phyloP scores from a whole-genome alignment of 2,113 vertebrate genomes.

The Danio rerio region GRCz12tu NC_133200.1:36984501-36985000 shows the following conservation, averaged over 20 bases:
- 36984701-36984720: constrained; percentile 53
- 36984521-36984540: no score
- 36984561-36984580: no score
- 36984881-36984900: constrained; percentile 33
- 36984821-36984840: not conserved
- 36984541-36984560: no score
- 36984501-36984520: no score
- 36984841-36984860: constrained; percentile 42
- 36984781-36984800: constrained; percentile 38
- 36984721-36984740: constrained; percentile 39
- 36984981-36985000: not conserved
- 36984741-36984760: constrained; percentile 40
- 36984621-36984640: constrained; percentile 28
- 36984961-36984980: constrained; percentile 5
- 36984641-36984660: constrained; percentile 20
- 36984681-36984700: constrained; percentile 39
- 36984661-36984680: constrained; percentile 34
- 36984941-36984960: constrained; percentile 10
- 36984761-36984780: constrained; percentile 52
- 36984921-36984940: constrained; percentile 15
- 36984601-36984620: not conserved
- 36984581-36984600: no score
- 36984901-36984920: constrained; percentile 25
- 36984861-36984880: constrained; percentile 51
- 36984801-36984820: constrained; percentile 50